phyloP scores from a whole-genome alignment of 2,888 invertebrate genomes.

The Leptinotarsa juncta region DNA sequence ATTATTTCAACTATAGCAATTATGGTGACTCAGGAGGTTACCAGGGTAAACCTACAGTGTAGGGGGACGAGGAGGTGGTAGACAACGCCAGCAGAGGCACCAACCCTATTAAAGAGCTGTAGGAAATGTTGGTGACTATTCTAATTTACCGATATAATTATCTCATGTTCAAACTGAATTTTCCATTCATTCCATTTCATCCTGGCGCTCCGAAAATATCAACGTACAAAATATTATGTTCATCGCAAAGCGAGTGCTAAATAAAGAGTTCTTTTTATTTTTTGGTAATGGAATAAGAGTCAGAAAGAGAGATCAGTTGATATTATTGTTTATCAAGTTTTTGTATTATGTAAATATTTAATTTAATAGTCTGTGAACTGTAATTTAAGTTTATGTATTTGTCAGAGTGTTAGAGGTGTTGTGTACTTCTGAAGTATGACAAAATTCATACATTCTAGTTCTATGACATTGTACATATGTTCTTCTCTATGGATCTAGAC shows the following conservation, averaged over 20 bases:
- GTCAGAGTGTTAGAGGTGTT: constrained; percentile 57
- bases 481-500: constrained; percentile 91
- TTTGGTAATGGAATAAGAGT: constrained; percentile 45
- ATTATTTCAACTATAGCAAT: constrained; percentile 84
- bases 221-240: constrained; percentile 48
- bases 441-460: constrained; percentile 25
- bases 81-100: constrained; percentile 84
- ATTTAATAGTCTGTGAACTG: constrained; percentile 51
- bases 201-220: constrained; percentile 47
- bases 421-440: constrained; percentile 57
- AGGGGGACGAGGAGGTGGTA: constrained; percentile 71
- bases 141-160: constrained; percentile 41
- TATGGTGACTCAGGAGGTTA: constrained; percentile 74
- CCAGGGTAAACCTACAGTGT: constrained; percentile 81
- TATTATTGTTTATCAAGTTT: constrained; percentile 39
- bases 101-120: constrained; percentile 74
- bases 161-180: constrained; percentile 45
- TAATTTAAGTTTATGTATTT: constrained; percentile 58
- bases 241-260: constrained; percentile 40
- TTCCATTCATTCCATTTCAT: constrained; percentile 52
- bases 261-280: constrained; percentile 35
- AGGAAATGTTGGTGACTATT: constrained; percentile 31
- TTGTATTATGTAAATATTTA: constrained; percentile 55
- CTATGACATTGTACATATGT: constrained; percentile 98
- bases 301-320: neutral